A percentile compares a stretch with the other conserved stretches of the same genome.
Evolutionary conservation across 2,888 invertebrate genomes (phyloP).

Genomic region (Diachrysia chrysitis): DNA sequence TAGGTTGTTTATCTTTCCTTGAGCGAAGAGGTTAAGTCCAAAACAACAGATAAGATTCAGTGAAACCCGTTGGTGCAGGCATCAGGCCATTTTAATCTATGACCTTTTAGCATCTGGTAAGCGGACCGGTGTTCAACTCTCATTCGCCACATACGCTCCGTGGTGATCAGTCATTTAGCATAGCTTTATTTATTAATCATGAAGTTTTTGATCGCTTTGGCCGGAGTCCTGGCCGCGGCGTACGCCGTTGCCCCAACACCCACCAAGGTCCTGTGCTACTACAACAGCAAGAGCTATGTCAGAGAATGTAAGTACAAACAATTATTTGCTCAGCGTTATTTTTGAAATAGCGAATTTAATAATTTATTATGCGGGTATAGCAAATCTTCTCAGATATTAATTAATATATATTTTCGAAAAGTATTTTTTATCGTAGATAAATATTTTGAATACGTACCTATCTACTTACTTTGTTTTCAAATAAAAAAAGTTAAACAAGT

Average conservation of each 20-base stretch:
- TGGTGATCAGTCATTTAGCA: conserved; percentile 74
- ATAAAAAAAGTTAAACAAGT: not conserved
- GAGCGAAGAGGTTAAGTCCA: conserved; percentile 40
- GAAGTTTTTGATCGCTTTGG: conserved; percentile 73
- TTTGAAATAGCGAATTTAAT: conserved; percentile 55
- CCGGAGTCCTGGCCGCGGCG: conserved; percentile 75
- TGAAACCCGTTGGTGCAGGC: conserved; percentile 66
- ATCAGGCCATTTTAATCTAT: conserved; percentile 71
- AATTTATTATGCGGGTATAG: conserved; percentile 48
- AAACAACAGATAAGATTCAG: conserved; percentile 69
- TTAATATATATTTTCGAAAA: not conserved
- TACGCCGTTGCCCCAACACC: conserved; percentile 77
- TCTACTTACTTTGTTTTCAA: not conserved
- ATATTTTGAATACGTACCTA: not conserved
- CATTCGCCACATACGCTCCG: conserved; percentile 79
- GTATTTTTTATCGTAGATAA: not conserved
- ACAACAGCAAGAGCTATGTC: conserved; percentile 91
- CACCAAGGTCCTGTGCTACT: conserved; percentile 92
- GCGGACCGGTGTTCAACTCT: conserved; percentile 57
- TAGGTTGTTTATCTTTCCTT: conserved; percentile 38
- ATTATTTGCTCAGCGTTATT: conserved; percentile 68
- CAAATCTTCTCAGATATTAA: conserved; percentile 34
- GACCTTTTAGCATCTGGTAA: conserved; percentile 67
- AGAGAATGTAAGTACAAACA: conserved; percentile 90
- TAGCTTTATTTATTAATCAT: conserved; percentile 63